phyloP scores from a whole-genome alignment of 2,888 invertebrate species.

The Aproaerema taeniolella region DNA sequence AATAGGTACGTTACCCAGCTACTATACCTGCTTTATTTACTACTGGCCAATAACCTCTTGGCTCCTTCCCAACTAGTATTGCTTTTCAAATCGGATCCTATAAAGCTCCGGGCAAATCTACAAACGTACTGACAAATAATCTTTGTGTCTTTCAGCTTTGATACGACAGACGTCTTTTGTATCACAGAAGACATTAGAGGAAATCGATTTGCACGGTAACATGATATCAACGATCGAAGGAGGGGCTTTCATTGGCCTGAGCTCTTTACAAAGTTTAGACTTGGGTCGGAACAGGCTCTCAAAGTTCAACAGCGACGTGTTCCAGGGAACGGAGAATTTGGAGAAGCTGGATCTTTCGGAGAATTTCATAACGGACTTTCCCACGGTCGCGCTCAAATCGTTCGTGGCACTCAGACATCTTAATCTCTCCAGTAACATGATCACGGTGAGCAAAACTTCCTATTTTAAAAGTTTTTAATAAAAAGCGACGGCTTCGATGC shows the following conservation, averaged over 20 bases:
- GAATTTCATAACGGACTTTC: slow-evolving; percentile 91
- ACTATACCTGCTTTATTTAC: slow-evolving; percentile 3
- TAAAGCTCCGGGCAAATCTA: slow-evolving; percentile 6
- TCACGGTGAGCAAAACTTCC: slow-evolving; percentile 77
- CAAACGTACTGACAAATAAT: slow-evolving; percentile 4
- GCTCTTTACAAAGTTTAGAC: slow-evolving; percentile 82
- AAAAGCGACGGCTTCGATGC: no score
- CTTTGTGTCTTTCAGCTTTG: slow-evolving; percentile 71
- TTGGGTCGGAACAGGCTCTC: slow-evolving; percentile 87
- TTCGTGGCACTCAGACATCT: slow-evolving; percentile 83
- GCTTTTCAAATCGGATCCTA: slow-evolving; percentile 7
- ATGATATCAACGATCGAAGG: slow-evolving; percentile 86
- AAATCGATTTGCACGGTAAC: slow-evolving; percentile 88
- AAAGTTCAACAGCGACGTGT: slow-evolving; percentile 90
- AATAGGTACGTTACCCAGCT: slow-evolving; percentile 80
- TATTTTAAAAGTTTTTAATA: no score
- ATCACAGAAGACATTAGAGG: slow-evolving; percentile 82
- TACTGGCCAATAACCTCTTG: slow-evolving; percentile 9
- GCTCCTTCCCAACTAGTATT: slow-evolving; percentile 6
- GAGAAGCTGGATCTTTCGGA: slow-evolving; percentile 89
- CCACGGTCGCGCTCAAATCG: slow-evolving; percentile 84
- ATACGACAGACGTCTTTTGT: slow-evolving; percentile 83
- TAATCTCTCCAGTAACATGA: slow-evolving; percentile 90
- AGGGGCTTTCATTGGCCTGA: slow-evolving; percentile 83
- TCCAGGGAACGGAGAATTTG: slow-evolving; percentile 85